Evolutionary conservation across 2,797 vertebrate genomes (phyloP).

Genomic region (Acropternis orthonyx): DNA sequence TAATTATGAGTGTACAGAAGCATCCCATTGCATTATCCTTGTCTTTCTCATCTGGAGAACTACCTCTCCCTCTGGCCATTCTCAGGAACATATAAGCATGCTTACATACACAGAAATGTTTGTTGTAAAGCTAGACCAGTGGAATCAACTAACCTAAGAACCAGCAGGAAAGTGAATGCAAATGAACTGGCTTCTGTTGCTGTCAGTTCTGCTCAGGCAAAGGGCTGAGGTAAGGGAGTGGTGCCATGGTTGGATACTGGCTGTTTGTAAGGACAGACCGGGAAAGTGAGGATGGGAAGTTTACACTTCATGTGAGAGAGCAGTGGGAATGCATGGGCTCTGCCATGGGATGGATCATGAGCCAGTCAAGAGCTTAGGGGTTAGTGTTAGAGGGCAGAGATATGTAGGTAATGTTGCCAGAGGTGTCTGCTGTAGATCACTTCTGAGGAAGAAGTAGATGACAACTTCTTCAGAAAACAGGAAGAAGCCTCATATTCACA

Average conservation of each 20-base stretch:
- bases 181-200: not conserved
- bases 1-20: accelerated
- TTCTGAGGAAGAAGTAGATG: not conserved
- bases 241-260: not conserved
- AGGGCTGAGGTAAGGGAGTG: not conserved
- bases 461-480: not conserved
- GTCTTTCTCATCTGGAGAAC: not conserved
- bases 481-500: not conserved
- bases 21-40: not conserved
- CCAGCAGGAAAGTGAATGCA: not conserved
- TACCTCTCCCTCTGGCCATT: not conserved
- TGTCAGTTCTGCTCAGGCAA: not conserved
- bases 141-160: not conserved
- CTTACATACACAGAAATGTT: not conserved
- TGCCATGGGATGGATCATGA: not conserved
- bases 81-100: not conserved
- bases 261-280: not conserved
- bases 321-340: not conserved
- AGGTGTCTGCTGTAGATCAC: not conserved
- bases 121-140: not conserved
- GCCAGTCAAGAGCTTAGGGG: not conserved
- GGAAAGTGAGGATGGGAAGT: not conserved
- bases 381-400: not conserved
- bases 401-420: not conserved
- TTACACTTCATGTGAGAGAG: not conserved